phyloP scores from a whole-genome alignment of 1,140 invertebrate species.

The Camponotus pennsylvanicus region DNA sequence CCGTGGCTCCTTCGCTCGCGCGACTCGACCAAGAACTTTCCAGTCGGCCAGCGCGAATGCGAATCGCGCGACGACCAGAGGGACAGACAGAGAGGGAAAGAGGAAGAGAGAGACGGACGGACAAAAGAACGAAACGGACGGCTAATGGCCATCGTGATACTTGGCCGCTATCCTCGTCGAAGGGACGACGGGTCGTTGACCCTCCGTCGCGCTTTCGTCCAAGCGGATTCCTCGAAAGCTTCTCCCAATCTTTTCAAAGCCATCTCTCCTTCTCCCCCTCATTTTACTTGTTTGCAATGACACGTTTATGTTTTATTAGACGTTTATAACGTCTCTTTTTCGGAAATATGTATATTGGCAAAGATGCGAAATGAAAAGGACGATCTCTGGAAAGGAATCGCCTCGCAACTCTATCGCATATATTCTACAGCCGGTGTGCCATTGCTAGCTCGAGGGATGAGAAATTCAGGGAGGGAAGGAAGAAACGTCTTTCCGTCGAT shows the following conservation, averaged over 20 bases:
- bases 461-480: slow-evolving; percentile 1
- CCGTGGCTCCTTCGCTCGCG: slow-evolving; percentile 66
- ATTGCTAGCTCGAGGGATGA: not conserved
- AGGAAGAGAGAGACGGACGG: not conserved
- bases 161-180: slow-evolving; percentile 61
- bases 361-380: no score
- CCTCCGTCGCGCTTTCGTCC: slow-evolving; percentile 46
- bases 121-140: slow-evolving; percentile 37
- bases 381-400: no score
- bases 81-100: no score
- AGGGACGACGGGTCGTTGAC: slow-evolving; percentile 70
- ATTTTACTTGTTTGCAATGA: not conserved
- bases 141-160: slow-evolving; percentile 32
- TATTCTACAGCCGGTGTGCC: not conserved
- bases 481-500: not conserved
- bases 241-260: not conserved
- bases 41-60: slow-evolving; percentile 44
- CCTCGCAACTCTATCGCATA: no score
- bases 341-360: no score
- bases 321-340: not conserved
- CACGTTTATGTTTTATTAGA: not conserved
- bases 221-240: not conserved
- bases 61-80: slow-evolving; percentile 20
- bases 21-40: slow-evolving; percentile 73
- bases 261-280: no score